Conservation (phyloP, 2,113 vertebrate genomes). For the Pachycephala philippinensis region DNA sequence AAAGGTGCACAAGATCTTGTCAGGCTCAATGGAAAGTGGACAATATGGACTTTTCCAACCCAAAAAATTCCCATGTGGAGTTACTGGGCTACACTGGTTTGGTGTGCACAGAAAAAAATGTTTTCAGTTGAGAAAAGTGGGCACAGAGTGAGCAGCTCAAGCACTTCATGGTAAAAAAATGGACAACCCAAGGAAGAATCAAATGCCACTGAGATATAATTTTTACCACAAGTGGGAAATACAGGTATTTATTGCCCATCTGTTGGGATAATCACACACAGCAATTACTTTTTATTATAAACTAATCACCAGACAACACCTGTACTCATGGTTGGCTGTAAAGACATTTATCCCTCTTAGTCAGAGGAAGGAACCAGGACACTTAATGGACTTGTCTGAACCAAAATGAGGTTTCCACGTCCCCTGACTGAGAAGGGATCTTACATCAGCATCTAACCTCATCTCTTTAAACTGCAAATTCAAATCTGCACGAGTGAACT, state of each 20-base stretch:
- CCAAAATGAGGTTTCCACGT: not conserved
- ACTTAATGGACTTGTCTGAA: not conserved
- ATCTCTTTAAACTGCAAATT: not conserved
- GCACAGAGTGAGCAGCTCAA: not conserved
- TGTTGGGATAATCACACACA: not conserved
- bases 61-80: rapidly evolving
- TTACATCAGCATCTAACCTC: not conserved
- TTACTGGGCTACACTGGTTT: not conserved
- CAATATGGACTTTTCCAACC: not conserved
- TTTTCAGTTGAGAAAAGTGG: not conserved
- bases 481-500: not conserved
- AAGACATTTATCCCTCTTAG: not conserved
- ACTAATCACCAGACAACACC: not conserved
- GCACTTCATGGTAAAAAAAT: not conserved
- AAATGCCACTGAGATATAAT: not conserved
- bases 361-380: not conserved
- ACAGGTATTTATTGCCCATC: not conserved
- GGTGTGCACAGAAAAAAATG: not conserved
- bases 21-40: not conserved
- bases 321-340: not conserved
- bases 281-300: not conserved
- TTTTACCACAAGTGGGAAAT: not conserved
- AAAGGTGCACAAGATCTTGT: not conserved
- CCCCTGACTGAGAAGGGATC: not conserved
- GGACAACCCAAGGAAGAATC: not conserved